These are phyloP conservation scores for Antrozous pallidus DNA, from an alignment of 2,797 vertebrate species.

Conservation along the genomic window DNA sequence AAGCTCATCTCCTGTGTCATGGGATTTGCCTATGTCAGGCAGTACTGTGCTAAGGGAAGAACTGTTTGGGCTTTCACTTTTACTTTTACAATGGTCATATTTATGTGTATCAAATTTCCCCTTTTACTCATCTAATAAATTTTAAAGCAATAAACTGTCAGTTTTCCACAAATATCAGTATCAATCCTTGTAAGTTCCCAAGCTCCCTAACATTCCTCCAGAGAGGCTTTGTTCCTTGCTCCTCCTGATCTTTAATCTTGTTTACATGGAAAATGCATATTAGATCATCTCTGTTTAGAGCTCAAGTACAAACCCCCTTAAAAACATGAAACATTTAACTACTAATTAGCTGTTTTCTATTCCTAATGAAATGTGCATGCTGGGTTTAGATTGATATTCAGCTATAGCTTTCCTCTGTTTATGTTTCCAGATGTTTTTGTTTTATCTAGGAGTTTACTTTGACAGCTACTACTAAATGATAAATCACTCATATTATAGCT, in stretches of 20 bases:
- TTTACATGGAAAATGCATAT: slow-evolving; percentile 82
- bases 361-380: slow-evolving; percentile 84
- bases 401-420: slow-evolving; percentile 83
- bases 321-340: slow-evolving; percentile 84
- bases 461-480: slow-evolving; percentile 88
- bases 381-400: slow-evolving; percentile 88
- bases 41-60: background rate
- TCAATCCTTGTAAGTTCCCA: slow-evolving; percentile 55
- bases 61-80: background rate
- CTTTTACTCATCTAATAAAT: slow-evolving; percentile 22
- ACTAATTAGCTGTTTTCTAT: slow-evolving; percentile 87
- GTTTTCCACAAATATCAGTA: slow-evolving; percentile 33
- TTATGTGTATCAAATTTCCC: background rate
- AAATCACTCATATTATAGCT: slow-evolving; percentile 88
- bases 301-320: slow-evolving; percentile 78
- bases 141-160: slow-evolving; percentile 32
- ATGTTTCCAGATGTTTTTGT: slow-evolving; percentile 89
- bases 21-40: background rate
- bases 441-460: slow-evolving; percentile 87
- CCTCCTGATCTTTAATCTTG: slow-evolving; percentile 77
- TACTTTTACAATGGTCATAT: background rate
- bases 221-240: slow-evolving; percentile 68
- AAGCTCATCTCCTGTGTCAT: background rate
- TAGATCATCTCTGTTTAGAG: slow-evolving; percentile 81
- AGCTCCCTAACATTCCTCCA: slow-evolving; percentile 58